A percentile compares a stretch with the other conserved stretches of the same genome.
These are phyloP conservation scores for Semaprochilodus insignis DNA, from an alignment of 2,797 vertebrate genomes.

Conservation along the genomic window DNA sequence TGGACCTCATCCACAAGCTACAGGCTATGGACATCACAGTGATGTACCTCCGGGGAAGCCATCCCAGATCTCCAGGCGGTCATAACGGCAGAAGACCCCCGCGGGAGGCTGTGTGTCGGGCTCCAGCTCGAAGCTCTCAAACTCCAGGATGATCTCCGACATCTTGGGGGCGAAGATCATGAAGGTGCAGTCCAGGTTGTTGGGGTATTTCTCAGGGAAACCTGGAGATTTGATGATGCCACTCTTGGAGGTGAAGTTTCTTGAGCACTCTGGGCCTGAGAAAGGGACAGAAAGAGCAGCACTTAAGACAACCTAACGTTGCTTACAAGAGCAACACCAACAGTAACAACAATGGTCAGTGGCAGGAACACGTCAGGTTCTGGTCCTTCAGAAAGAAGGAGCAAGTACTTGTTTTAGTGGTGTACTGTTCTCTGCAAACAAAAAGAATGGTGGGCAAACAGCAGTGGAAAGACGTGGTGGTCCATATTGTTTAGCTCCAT, in stretches of 20 bases:
- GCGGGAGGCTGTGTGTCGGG: slow-evolving; percentile 88
- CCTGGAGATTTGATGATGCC: slow-evolving; percentile 95
- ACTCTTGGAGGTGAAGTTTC: slow-evolving; percentile 90
- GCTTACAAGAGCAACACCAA: neutral
- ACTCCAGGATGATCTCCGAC: slow-evolving; percentile 96
- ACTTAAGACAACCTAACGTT: neutral
- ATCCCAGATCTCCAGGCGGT: slow-evolving; percentile 98
- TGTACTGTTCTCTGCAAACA: slow-evolving; percentile 37
- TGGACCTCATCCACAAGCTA: neutral
- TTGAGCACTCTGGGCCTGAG: slow-evolving; percentile 94
- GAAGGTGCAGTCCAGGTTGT: slow-evolving; percentile 97
- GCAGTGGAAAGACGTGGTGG: slow-evolving; percentile 41
- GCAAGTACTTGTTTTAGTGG: neutral
- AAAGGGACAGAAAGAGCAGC: slow-evolving; percentile 6
- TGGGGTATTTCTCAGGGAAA: slow-evolving; percentile 97
- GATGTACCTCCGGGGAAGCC: slow-evolving; percentile 93
- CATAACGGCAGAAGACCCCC: slow-evolving; percentile 92
- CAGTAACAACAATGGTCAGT: neutral
- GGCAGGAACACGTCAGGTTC: neutral
- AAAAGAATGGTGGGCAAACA: slow-evolving; percentile 37
- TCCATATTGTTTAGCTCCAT: slow-evolving; percentile 47
- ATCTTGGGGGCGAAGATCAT: slow-evolving; percentile 98
- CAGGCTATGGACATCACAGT: neutral
- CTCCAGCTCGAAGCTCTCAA: slow-evolving; percentile 97
- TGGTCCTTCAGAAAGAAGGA: slow-evolving; percentile 5